Base-by-base conservation (phyloP, 2,113 vertebrate genomes). In the Apteryx mantelli region DNA sequence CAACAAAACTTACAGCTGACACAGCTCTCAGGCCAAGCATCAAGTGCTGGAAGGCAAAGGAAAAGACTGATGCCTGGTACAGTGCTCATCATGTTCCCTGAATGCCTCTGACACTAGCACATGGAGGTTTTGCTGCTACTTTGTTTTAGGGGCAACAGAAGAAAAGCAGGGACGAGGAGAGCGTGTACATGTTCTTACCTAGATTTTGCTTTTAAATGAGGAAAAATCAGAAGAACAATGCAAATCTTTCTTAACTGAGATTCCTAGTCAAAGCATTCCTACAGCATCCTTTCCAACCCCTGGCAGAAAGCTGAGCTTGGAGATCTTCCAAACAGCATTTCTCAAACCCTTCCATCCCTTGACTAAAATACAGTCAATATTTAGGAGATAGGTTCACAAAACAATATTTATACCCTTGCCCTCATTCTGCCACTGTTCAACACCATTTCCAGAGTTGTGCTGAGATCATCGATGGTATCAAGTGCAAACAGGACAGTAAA, bases 391-490 rank as follows among this genome's bases (percentile, higher is more conserved):
- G 22, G 81, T 65, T 82, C 66, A 65, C 7, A 87, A 77, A 94
- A 74, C 44, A 40, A 20, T 85, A 74, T 91, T 95, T 78, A 86
- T 42, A 52, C 8, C 48, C 85, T 34, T 90, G 83, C 46, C 63
- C 79, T 95, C 86, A 68, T 79, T 96, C 63, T 90, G 75, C 46
- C 75, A 81, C 74, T 89, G 28, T 91, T 75, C 87, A 89, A 82
- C 32, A 80, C 46, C 52, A 90, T 66, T 86, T 89, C 64, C 71
- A 87, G 85, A 89, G 70, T 11, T 78, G 60, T 56, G 78, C 73
- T 96, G 94, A 97, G 92, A 91, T 94, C 80, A 86, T 28, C 75
- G 91, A 96, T 91, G 63, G 60, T 88, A 95, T 74, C 90, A 85
- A 80, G n/a, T 76, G 79, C 50, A 91, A 96, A 92, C 4, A 55